These are phyloP conservation scores for Carcina quercana DNA, from an alignment of 2,888 invertebrate genomes.

Conservation along the genomic window DNA sequence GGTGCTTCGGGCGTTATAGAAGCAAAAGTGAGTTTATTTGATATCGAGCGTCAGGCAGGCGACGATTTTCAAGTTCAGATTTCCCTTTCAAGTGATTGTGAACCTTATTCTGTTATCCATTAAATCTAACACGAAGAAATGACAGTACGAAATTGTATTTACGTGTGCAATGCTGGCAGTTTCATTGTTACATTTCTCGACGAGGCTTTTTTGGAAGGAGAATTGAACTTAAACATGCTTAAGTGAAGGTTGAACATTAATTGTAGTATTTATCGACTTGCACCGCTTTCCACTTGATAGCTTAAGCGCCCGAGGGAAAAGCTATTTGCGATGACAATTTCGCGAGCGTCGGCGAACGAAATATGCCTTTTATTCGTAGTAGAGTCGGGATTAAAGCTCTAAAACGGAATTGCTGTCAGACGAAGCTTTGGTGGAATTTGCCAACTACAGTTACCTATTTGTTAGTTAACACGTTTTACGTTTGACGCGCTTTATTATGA, in stretches of 20 bases:
- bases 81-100: constrained; percentile 55
- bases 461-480: no score
- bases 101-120: constrained; percentile 48
- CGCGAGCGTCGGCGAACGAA: constrained; percentile 68
- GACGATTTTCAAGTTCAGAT: constrained; percentile 75
- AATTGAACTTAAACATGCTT: constrained; percentile 20
- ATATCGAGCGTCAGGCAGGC: constrained; percentile 73
- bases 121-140: constrained; percentile 45
- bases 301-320: constrained; percentile 53
- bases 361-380: constrained; percentile 73
- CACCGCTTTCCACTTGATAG: constrained; percentile 23
- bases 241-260: constrained; percentile 21
- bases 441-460: constrained; percentile 50
- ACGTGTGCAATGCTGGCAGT: constrained; percentile 70
- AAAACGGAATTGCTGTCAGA: constrained; percentile 70
- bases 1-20: constrained; percentile 50
- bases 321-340: constrained; percentile 75
- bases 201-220: constrained; percentile 12
- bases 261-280: constrained; percentile 22
- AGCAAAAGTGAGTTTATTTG: constrained; percentile 60
- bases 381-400: constrained; percentile 68
- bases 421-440: constrained; percentile 57
- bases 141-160: constrained; percentile 59
- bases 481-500: no score
- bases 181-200: constrained; percentile 68